A percentile compares a stretch with the other conserved stretches of the same genome.
phyloP scores from a whole-genome alignment of 2,113 vertebrate species.

The Cyprinodon tularosa region DNA sequence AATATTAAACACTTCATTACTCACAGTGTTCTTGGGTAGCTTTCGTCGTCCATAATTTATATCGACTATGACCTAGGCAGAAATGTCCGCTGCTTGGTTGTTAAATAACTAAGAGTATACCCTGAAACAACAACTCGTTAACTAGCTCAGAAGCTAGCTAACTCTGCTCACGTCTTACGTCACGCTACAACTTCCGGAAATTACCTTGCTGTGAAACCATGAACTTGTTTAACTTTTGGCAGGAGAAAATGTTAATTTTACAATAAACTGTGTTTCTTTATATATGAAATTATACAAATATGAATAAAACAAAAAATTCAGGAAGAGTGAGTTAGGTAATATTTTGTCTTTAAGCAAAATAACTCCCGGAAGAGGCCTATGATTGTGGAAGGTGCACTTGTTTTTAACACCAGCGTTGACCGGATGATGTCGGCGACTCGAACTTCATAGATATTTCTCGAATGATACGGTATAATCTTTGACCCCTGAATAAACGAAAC shows the following conservation, averaged over 20 bases:
- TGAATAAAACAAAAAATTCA: not conserved
- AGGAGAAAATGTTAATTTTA: not conserved
- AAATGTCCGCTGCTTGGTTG: slow-evolving; percentile 14
- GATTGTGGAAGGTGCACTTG: slow-evolving; percentile 28
- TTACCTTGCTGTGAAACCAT: not conserved
- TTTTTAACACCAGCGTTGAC: slow-evolving; percentile 23
- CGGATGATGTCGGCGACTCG: not conserved
- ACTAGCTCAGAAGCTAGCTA: slow-evolving; percentile 72
- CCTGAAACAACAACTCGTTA: slow-evolving; percentile 58
- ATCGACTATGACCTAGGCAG: slow-evolving; percentile 7
- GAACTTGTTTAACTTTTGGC: not conserved
- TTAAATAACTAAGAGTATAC: slow-evolving; percentile 24
- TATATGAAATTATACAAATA: not conserved
- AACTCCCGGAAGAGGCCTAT: slow-evolving; percentile 13
- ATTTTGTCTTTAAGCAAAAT: not conserved
- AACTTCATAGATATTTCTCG: slow-evolving; percentile 31
- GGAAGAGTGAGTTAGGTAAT: not conserved
- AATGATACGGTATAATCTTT: not conserved
- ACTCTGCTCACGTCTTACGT: slow-evolving; percentile 56
- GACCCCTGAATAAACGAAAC: not conserved
- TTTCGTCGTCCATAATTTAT: slow-evolving; percentile 80
- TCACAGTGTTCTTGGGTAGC: slow-evolving; percentile 81
- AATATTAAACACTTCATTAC: slow-evolving; percentile 33
- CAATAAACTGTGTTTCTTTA: not conserved
- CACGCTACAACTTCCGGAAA: slow-evolving; percentile 33